phyloP scores from a whole-genome alignment of 2,797 vertebrate species.

The Erethizon dorsatum region DNA sequence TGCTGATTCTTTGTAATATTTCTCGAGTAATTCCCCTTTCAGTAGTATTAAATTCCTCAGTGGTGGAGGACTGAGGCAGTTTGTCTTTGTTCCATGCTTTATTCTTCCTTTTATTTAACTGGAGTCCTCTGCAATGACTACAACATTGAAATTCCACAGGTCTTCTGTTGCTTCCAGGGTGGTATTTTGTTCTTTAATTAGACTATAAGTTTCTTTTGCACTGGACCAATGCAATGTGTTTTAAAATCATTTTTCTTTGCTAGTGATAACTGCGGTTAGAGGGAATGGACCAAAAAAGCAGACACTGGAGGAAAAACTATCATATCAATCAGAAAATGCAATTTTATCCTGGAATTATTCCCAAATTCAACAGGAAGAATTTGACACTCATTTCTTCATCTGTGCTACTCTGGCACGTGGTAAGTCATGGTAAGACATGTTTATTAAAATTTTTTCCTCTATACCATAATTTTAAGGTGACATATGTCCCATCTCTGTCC shows the following conservation, averaged over 20 bases:
- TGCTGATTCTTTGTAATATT: not conserved
- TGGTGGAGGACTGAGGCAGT: not conserved
- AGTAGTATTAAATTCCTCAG: not conserved
- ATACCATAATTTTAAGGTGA: not conserved
- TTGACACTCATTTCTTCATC: constrained; percentile 7
- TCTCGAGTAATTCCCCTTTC: not conserved
- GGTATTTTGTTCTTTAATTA: constrained; percentile 77
- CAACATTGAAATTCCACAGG: not conserved
- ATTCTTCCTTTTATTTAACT: constrained; percentile 52
- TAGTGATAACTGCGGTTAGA: constrained; percentile 40
- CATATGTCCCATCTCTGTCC: not conserved
- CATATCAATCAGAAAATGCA: constrained; percentile 2
- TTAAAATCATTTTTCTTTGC: not conserved
- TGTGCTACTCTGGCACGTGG: not conserved
- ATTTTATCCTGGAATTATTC: constrained; percentile 24
- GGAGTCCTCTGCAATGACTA: constrained; percentile 41
- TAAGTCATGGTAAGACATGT: not conserved
- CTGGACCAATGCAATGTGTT: constrained; percentile 56
- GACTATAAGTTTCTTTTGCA: constrained; percentile 71
- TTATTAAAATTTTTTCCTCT: not conserved
- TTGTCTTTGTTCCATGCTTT: not conserved
- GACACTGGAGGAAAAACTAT: not conserved
- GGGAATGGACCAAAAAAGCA: constrained; percentile 18
- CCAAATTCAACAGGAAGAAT: not conserved
- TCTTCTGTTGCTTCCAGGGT: constrained; percentile 56